A percentile compares a stretch with the other conserved stretches of the same genome.
These are phyloP conservation scores for Adela reaumurella DNA, from an alignment of 2,888 invertebrate species.

Conservation along the genomic window DNA sequence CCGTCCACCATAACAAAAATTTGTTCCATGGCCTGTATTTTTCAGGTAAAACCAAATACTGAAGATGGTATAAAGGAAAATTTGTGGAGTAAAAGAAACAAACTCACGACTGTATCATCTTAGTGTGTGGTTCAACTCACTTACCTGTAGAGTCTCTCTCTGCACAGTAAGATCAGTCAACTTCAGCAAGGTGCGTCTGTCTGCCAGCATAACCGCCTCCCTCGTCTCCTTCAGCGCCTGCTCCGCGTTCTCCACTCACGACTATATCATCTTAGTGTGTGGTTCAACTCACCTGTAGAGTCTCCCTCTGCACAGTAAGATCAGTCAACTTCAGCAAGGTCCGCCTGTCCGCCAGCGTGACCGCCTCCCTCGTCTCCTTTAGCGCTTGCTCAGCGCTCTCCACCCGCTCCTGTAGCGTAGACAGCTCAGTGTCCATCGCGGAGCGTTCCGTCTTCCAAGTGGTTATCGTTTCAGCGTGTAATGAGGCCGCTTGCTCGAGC, in stretches of 20 bases:
- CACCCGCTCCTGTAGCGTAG: slow-evolving; percentile 17
- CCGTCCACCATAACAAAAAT: not conserved
- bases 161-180: slow-evolving; percentile 44
- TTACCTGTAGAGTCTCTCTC: slow-evolving; percentile 34
- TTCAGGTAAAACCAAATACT: too few relatives aligned
- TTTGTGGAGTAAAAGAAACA: not conserved
- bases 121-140: too few relatives aligned
- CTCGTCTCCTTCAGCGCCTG: slow-evolving; percentile 15
- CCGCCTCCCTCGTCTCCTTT: slow-evolving; percentile 15
- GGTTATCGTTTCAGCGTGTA: slow-evolving; percentile 49
- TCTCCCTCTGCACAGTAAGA: slow-evolving; percentile 42
- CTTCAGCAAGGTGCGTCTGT: slow-evolving; percentile 23
- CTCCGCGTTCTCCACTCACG: slow-evolving; percentile 12
- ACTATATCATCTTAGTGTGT: too few relatives aligned
- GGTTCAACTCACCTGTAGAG: slow-evolving; percentile 31
- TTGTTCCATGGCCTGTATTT: too few relatives aligned
- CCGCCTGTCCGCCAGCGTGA: slow-evolving; percentile 19
- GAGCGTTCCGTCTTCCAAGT: slow-evolving; percentile 29
- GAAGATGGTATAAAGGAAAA: too few relatives aligned
- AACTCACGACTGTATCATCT: too few relatives aligned
- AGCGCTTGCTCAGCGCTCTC: slow-evolving; percentile 14
- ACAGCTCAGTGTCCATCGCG: slow-evolving; percentile 15
- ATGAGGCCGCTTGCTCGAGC: slow-evolving; percentile 44
- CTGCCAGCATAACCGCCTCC: slow-evolving; percentile 18
- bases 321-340: slow-evolving; percentile 35